Percentiles rank a stretch among this genome's conserved stretches.
Evolutionary conservation across 64 coral and sea anemone species (phyloP).

Genomic region (Montipora sp.): DNA sequence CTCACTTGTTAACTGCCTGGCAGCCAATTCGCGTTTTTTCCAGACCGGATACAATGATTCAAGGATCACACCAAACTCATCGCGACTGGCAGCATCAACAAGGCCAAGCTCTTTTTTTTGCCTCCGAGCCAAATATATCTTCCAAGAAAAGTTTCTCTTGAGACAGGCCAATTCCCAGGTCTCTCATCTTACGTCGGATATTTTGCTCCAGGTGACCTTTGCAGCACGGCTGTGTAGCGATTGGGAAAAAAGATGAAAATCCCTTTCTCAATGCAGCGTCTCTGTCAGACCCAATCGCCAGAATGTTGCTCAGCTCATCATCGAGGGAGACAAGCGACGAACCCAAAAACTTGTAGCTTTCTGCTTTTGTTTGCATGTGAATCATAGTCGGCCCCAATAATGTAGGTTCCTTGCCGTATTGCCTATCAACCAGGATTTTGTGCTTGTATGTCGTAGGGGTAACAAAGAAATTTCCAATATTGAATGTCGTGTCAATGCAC

Average conservation of each 20-base stretch:
- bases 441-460: too few species aligned
- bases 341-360: too few species aligned
- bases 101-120: slow-evolving; percentile 10
- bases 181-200: background rate
- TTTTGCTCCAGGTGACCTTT: slow-evolving; percentile 11
- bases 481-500: too few species aligned
- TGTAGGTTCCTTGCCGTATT: too few species aligned
- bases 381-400: too few species aligned
- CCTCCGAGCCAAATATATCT: slow-evolving; percentile 20
- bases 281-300: too few species aligned
- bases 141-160: background rate
- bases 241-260: background rate
- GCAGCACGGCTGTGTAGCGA: background rate
- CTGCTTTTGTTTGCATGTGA: too few species aligned
- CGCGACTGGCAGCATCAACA: background rate
- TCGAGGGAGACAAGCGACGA: too few species aligned
- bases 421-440: too few species aligned
- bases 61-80: background rate
- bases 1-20: background rate
- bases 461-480: too few species aligned
- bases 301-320: too few species aligned
- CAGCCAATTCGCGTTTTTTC: background rate
- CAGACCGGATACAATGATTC: background rate
- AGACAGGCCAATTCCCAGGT: background rate
- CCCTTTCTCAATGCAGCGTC: too few species aligned